These are phyloP conservation scores for Diplolepis rosae DNA, from an alignment of 2,888 invertebrate genomes.

Conservation along the genomic window DNA sequence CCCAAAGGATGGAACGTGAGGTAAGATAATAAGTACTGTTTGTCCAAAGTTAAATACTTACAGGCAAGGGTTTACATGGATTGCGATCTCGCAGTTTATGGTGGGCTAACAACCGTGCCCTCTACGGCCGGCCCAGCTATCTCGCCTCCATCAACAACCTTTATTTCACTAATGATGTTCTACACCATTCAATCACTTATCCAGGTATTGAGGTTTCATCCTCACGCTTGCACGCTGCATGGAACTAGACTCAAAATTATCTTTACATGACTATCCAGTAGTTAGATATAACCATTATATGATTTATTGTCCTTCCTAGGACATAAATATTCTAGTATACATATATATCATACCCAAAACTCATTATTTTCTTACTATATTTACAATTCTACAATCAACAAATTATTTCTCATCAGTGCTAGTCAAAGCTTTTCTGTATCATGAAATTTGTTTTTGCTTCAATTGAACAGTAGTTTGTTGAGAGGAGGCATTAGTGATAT, in stretches of 20 bases:
- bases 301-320: not conserved
- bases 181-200: conserved; percentile 63
- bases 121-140: conserved; percentile 65
- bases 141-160: conserved; percentile 69
- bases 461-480: not conserved
- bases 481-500: too few species aligned
- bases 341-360: not conserved
- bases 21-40: conserved; percentile 21
- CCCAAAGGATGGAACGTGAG: not conserved
- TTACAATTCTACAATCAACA: not conserved
- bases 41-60: conserved; percentile 50
- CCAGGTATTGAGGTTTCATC: conserved; percentile 65
- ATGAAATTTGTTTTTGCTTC: not conserved
- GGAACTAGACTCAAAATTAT: not conserved
- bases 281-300: not conserved
- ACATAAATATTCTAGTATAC: not conserved
- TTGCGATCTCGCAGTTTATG: conserved; percentile 69
- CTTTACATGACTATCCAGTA: not conserved
- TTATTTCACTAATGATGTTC: conserved; percentile 70
- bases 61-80: conserved; percentile 67
- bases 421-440: not conserved
- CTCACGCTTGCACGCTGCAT: conserved; percentile 47
- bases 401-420: not conserved
- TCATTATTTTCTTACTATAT: not conserved
- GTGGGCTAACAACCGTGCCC: conserved; percentile 65